A percentile compares a stretch with the other conserved stretches of the same genome.
Conservation (phyloP, 2,888 invertebrate species). For the Stenolophus ochropezus region DNA sequence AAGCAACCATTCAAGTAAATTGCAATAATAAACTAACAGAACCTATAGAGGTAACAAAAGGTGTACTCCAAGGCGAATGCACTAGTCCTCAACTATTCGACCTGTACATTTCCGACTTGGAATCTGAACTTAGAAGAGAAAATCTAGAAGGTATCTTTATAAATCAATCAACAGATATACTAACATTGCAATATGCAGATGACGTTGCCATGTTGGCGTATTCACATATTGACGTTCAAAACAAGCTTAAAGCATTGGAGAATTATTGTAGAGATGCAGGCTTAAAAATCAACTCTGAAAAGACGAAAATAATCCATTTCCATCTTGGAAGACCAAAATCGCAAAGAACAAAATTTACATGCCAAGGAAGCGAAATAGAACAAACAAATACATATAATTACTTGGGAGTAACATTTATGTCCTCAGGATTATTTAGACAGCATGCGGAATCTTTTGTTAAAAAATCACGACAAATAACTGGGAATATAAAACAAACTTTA, state of each 20-base stretch:
- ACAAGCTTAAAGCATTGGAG: background rate
- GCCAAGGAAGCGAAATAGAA: background rate
- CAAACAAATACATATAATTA: no score
- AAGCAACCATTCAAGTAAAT: no score
- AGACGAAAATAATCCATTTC: no score
- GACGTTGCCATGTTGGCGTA: background rate
- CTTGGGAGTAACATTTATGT: no score
- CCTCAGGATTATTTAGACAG: no score
- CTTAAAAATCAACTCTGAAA: background rate
- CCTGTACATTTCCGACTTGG: background rate
- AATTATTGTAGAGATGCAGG: background rate
- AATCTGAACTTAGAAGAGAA: no score
- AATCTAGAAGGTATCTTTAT: no score
- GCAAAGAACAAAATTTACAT: background rate
- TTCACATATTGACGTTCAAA: no score
- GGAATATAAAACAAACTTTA: background rate
- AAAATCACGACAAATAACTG: conserved; percentile 6
- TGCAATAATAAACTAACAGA: background rate
- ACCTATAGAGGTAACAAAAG: conserved; percentile 5
- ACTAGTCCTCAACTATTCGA: background rate
- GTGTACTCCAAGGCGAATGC: no score
- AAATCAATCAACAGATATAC: no score
- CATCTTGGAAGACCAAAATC: background rate
- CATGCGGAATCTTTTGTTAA: background rate
- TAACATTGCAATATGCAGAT: background rate